A percentile compares a stretch with the other conserved stretches of the same genome.
phyloP scores from a whole-genome alignment of 2,797 vertebrate genomes.

The Liasis olivaceus region DNA sequence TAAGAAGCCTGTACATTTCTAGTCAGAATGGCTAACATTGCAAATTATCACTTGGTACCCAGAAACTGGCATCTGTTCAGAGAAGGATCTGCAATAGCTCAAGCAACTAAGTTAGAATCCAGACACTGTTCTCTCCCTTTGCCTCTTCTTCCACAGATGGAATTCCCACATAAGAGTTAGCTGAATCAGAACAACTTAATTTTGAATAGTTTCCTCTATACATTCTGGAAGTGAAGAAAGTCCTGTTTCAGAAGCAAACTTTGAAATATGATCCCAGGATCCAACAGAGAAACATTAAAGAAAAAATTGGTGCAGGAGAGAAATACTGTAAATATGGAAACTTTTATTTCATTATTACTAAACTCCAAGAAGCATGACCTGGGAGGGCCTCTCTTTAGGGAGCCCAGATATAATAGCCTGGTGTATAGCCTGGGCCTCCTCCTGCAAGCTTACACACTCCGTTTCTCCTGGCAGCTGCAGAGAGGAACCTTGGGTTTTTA shows the following conservation, averaged over 20 bases:
- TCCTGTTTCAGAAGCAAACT: slow-evolving; percentile 1
- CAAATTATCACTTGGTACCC: not conserved
- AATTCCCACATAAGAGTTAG: not conserved
- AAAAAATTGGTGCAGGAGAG: not conserved
- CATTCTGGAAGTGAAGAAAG: not conserved
- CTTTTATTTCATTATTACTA: not conserved
- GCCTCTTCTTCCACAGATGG: not conserved
- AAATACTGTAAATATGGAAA: not conserved
- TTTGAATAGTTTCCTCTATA: slow-evolving; percentile 15
- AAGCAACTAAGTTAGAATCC: not conserved
- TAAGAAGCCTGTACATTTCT: not conserved
- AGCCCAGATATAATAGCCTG: slow-evolving; percentile 14
- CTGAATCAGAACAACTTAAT: not conserved
- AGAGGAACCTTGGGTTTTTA: slow-evolving; percentile 1
- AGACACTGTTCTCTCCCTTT: not conserved
- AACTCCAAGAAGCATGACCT: not conserved
- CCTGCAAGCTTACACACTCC: not conserved
- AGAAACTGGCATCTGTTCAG: not conserved
- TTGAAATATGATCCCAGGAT: not conserved
- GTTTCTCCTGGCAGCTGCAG: slow-evolving; percentile 24
- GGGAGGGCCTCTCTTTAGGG: not conserved
- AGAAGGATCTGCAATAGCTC: not conserved
- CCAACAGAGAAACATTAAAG: slow-evolving; percentile 9
- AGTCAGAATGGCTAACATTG: not conserved
- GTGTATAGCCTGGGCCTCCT: not conserved